Evolutionary conservation across 2,113 vertebrate species (phyloP).

Genomic region (Suricata suricatta): DNA sequence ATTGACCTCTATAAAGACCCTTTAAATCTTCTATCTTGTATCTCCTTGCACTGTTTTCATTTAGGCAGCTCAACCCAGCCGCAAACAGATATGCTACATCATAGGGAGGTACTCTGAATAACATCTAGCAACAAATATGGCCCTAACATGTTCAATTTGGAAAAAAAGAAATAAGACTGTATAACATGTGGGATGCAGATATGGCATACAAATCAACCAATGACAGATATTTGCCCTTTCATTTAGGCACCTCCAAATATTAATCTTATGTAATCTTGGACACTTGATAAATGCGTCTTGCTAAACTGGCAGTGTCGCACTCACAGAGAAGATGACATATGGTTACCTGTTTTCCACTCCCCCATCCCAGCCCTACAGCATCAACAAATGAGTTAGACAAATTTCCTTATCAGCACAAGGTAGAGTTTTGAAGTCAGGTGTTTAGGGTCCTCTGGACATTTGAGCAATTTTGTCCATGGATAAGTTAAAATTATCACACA

Average conservation of each 20-base stretch:
- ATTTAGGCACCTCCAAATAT: background rate
- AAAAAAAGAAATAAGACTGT: background rate
- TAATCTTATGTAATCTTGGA: background rate
- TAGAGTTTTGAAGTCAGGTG: background rate
- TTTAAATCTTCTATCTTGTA: background rate
- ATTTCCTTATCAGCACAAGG: background rate
- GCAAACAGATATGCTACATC: background rate
- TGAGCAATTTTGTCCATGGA: background rate
- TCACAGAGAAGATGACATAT: background rate
- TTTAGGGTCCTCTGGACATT: background rate
- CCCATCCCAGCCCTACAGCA: background rate
- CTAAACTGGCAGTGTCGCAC: background rate
- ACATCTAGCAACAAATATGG: background rate
- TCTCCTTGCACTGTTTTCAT: background rate
- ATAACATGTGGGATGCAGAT: background rate
- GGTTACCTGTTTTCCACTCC: background rate
- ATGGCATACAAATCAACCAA: background rate
- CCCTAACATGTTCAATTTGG: background rate
- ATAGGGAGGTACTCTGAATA: background rate
- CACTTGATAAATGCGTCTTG: background rate
- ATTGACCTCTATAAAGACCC: background rate
- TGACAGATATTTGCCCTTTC: background rate
- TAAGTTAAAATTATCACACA: constrained; percentile 48
- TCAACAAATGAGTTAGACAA: background rate
- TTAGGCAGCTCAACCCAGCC: background rate